phyloP scores from a whole-genome alignment of 1,140 invertebrate species.

The Drosophila baimaii region DNA sequence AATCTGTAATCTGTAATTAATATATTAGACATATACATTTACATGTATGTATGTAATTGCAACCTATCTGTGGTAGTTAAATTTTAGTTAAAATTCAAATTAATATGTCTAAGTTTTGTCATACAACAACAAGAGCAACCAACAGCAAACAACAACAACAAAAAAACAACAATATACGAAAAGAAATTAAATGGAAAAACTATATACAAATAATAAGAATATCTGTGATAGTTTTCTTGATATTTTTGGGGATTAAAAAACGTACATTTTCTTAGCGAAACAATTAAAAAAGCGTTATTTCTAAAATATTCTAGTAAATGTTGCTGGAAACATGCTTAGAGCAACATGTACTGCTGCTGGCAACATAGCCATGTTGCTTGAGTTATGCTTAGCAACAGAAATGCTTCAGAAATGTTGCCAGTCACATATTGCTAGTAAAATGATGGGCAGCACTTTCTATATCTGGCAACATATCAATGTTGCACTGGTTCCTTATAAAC shows the following conservation, averaged over 20 bases:
- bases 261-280: background rate
- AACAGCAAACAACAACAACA: conserved; percentile 27
- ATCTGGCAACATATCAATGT: background rate
- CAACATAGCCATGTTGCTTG: background rate
- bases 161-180: conserved; percentile 67
- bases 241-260: background rate
- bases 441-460: background rate
- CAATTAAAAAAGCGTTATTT: background rate
- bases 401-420: background rate
- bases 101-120: conserved; percentile 76
- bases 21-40: conserved; percentile 49
- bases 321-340: background rate
- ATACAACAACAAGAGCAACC: conserved; percentile 57
- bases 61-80: conserved; percentile 84
- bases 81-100: conserved; percentile 84
- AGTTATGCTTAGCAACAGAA: background rate
- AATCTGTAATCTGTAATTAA: conserved; percentile 54
- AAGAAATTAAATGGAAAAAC: conserved; percentile 75
- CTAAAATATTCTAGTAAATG: background rate
- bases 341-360: background rate
- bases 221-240: background rate
- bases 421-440: background rate
- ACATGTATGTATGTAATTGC: conserved; percentile 76
- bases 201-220: conserved; percentile 45
- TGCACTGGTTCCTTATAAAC: background rate